These are phyloP conservation scores for Rhodophaea formosa DNA, from an alignment of 2,888 invertebrate genomes.

Conservation along the genomic window DNA sequence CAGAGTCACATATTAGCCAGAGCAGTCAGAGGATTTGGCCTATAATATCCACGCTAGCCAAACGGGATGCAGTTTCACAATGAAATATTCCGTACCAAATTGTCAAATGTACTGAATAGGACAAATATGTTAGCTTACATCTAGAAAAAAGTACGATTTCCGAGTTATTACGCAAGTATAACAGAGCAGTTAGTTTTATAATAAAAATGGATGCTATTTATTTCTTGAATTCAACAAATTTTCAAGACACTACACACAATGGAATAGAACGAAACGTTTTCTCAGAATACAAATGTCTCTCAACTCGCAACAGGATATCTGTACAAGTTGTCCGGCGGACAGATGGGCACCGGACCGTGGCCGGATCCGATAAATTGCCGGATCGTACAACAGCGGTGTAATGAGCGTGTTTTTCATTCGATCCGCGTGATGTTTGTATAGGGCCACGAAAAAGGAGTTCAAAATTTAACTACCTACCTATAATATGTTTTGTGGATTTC, in stretches of 20 bases:
- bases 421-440: constrained; percentile 35
- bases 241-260: not conserved
- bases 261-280: not conserved
- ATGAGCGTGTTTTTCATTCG: constrained; percentile 56
- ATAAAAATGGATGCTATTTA: too few relatives aligned
- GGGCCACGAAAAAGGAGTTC: constrained; percentile 22
- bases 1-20: too few relatives aligned
- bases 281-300: not conserved
- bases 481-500: too few relatives aligned
- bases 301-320: not conserved
- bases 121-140: too few relatives aligned
- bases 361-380: constrained; percentile 39
- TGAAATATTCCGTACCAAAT: too few relatives aligned
- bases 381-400: constrained; percentile 37
- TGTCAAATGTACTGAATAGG: too few relatives aligned
- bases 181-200: too few relatives aligned
- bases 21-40: too few relatives aligned
- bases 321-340: not conserved
- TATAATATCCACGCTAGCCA: too few relatives aligned
- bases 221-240: not conserved
- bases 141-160: too few relatives aligned
- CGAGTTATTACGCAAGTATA: too few relatives aligned
- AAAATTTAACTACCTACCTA: not conserved
- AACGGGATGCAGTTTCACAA: too few relatives aligned
- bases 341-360: not conserved